Percentiles rank a stretch among this genome's conserved stretches.
phyloP scores from a whole-genome alignment of 2,113 vertebrate genomes.

The Ceratotherium simum region DNA sequence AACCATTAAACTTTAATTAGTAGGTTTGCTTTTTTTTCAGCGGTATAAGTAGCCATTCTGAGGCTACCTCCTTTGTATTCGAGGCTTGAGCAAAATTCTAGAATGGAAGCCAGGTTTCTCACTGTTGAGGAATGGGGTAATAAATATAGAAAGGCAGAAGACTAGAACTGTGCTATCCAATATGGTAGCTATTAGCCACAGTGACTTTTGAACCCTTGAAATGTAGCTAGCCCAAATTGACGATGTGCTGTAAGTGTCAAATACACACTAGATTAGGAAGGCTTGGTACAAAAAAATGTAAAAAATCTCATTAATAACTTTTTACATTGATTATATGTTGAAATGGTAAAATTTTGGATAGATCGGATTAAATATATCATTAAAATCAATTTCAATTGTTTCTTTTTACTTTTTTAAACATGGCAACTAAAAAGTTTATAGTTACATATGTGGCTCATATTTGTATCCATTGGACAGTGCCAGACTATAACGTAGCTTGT shows the following conservation, averaged over 20 bases:
- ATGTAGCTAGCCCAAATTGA: background rate
- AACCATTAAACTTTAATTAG: background rate
- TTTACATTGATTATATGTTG: background rate
- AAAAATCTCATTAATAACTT: background rate
- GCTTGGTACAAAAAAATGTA: background rate
- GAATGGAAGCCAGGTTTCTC: background rate
- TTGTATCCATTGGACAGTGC: background rate
- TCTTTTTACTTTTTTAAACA: conserved; percentile 21
- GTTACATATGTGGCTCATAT: background rate
- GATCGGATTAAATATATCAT: background rate
- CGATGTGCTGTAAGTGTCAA: background rate
- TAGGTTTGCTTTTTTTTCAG: background rate
- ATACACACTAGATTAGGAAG: background rate
- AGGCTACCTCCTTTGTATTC: background rate
- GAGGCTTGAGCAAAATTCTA: background rate
- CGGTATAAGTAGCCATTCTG: background rate
- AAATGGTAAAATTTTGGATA: background rate
- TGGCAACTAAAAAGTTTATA: background rate
- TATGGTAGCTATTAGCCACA: background rate
- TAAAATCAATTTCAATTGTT: background rate
- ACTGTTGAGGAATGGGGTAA: background rate
- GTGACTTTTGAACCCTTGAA: background rate
- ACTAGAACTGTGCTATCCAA: background rate
- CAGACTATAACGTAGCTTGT: background rate
- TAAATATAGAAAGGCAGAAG: background rate